Base-by-base conservation (phyloP, 2,888 invertebrate species). In the Hybos culiciformis region DNA sequence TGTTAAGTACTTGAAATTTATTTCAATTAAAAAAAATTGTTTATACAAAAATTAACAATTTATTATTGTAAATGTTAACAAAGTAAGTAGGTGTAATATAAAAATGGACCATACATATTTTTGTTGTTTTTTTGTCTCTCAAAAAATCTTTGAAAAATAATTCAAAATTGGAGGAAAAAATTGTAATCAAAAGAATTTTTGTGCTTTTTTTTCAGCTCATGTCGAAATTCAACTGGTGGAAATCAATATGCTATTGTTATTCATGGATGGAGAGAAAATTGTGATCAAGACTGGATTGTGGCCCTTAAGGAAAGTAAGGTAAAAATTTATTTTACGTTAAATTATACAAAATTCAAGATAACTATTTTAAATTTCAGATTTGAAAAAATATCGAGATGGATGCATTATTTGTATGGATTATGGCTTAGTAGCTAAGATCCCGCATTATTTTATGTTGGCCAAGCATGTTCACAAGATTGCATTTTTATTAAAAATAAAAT, bases 331-430 rank as follows among this genome's bases (percentile, higher is more conserved):
- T 24, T 41, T 14, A n/a, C 6, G 3, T 5, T 14, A 32, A 32
- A 32, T 15, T 15, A 32, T 32, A 7, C 17, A 14, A 32, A 4
- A 14, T 7, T 14, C 14, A 32, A 14, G 11, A 18, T 32, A 18
- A 17, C 11, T 15, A 34, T 18, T 20, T 3, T 37, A n/a, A n/a
- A 32, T 34, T 15, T 11, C 34, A 54, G 54, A 52, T 37, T 45
- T 54, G 1, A 47, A 45, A 33, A 44, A 19, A 9, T 49, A 47
- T 38, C 51, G 54, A 7, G 52, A 51, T 12, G 53, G 51, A 12
- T 55, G 55, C 38, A 49, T 55, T 4, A 51, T 54, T 14, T 53
- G 54, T 20, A 55, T 55, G 55, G 51, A 55, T 39, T 55, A 54
- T 36, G 46, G 47, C n/a, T 11, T 37, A 3, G 45, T 50, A 9